These are phyloP conservation scores for Saccopteryx bilineata DNA, from an alignment of 2,113 vertebrate species.

Conservation along the genomic window DNA sequence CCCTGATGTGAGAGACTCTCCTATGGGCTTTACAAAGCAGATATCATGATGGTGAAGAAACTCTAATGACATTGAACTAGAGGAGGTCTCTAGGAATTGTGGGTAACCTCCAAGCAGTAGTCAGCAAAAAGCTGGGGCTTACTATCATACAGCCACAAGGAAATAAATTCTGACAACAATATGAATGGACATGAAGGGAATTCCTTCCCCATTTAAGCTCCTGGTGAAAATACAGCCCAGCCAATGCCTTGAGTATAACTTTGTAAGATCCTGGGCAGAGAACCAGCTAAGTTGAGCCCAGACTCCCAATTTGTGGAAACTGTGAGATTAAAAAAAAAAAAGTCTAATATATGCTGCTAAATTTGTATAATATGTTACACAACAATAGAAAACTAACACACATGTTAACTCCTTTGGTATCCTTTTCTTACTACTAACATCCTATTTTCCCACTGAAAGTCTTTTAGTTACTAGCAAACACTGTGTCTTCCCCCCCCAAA, in stretches of 20 bases:
- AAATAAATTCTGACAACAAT: background rate
- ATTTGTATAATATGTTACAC: background rate
- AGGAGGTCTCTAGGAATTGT: background rate
- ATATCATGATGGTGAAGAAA: background rate
- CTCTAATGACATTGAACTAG: rapidly evolving
- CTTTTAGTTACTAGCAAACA: slow-evolving; percentile 6
- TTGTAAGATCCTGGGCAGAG: background rate
- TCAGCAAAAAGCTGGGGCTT: background rate
- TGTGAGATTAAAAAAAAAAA: background rate
- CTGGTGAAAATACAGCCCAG: background rate
- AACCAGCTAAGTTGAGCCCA: background rate
- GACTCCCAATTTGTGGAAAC: background rate
- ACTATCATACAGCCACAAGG: background rate
- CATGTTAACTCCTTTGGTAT: background rate
- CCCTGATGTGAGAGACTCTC: background rate
- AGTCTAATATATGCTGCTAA: background rate
- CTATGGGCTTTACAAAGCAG: background rate
- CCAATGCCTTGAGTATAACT: background rate
- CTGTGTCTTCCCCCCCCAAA: background rate
- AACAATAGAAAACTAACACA: background rate
- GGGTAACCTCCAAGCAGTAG: too few relatives aligned
- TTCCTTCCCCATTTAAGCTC: background rate
- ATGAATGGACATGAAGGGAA: background rate
- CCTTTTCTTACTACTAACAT: background rate
- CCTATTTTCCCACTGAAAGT: background rate